Percentiles rank a stretch among this genome's conserved stretches.
Evolutionary conservation across 2,797 vertebrate species (phyloP).

Genomic region (Bufotes viridis): DNA sequence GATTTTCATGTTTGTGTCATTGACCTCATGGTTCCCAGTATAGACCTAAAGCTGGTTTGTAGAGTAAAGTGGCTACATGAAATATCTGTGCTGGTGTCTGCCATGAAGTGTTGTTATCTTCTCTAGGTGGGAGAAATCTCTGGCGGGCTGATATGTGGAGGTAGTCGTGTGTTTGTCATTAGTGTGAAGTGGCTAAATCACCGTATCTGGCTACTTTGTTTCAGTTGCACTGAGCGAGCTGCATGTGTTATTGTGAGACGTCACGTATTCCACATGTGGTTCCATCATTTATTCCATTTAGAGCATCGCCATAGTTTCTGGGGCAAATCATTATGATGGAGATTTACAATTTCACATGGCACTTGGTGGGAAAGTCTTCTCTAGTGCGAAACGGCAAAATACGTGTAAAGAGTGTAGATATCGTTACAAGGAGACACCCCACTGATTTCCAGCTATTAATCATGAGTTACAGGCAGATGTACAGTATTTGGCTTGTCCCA

Average conservation of each 20-base stretch:
- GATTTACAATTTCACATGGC: background rate
- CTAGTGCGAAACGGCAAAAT: no score
- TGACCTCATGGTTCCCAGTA: no score
- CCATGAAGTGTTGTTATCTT: no score
- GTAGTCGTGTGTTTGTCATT: slow-evolving; percentile 17
- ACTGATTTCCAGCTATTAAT: no score
- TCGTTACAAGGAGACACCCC: no score
- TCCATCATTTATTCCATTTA: slow-evolving; percentile 28
- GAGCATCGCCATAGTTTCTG: background rate
- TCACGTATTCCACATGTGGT: slow-evolving; percentile 44
- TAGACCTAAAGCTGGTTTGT: no score
- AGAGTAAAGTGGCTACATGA: no score
- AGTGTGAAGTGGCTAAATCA: slow-evolving; percentile 15
- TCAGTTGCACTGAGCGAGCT: background rate
- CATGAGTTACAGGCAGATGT: no score
- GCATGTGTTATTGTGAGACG: slow-evolving; percentile 3
- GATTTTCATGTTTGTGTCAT: no score
- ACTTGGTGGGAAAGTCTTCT: background rate
- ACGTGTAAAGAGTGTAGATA: no score
- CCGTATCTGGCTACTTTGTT: background rate
- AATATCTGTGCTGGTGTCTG: background rate
- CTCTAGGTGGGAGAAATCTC: background rate
- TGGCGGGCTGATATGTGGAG: background rate
- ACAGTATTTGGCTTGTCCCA: no score
- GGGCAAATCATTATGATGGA: slow-evolving; percentile 15